phyloP scores from a whole-genome alignment of 2,888 invertebrate species.

The Fabriciana adippe region DNA sequence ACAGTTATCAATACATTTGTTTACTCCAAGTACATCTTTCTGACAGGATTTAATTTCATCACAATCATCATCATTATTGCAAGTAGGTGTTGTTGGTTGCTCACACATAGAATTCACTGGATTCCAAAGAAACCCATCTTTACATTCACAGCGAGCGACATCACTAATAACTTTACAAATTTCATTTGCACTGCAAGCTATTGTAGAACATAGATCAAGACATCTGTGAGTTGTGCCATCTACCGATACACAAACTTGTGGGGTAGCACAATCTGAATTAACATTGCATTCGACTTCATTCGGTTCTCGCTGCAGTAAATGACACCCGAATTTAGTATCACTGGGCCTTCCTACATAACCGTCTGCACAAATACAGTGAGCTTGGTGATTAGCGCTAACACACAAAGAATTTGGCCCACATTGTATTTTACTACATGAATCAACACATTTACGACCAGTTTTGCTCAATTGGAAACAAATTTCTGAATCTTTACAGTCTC shows the following conservation, averaged over 20 bases:
- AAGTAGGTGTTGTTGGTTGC: slow-evolving; percentile 93
- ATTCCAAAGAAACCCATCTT: slow-evolving; percentile 90
- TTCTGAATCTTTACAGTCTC: slow-evolving; percentile 91
- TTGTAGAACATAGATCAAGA: slow-evolving; percentile 89
- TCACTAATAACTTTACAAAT: slow-evolving; percentile 87
- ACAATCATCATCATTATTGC: slow-evolving; percentile 87
- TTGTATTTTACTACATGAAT: slow-evolving; percentile 92
- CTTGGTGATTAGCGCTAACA: slow-evolving; percentile 91
- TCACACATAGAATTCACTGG: slow-evolving; percentile 91
- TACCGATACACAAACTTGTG: slow-evolving; percentile 86
- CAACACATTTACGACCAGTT: slow-evolving; percentile 90
- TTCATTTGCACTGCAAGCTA: slow-evolving; percentile 92
- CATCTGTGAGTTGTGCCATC: slow-evolving; percentile 86
- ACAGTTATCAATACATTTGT: slow-evolving; percentile 91
- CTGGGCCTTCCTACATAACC: slow-evolving; percentile 92
- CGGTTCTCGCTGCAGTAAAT: slow-evolving; percentile 84
- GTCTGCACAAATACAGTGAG: slow-evolving; percentile 92
- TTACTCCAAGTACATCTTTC: slow-evolving; percentile 92
- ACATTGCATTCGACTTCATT: slow-evolving; percentile 84
- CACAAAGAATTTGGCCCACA: slow-evolving; percentile 96
- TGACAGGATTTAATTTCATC: slow-evolving; percentile 86
- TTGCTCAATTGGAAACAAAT: slow-evolving; percentile 94
- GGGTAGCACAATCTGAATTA: slow-evolving; percentile 87
- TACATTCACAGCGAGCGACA: slow-evolving; percentile 90
- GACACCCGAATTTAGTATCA: slow-evolving; percentile 90